Percentiles rank a stretch among this genome's conserved stretches.
These are phyloP conservation scores for Iselma pallidipennis DNA, from an alignment of 2,888 invertebrate species.

Conservation along the genomic window DNA sequence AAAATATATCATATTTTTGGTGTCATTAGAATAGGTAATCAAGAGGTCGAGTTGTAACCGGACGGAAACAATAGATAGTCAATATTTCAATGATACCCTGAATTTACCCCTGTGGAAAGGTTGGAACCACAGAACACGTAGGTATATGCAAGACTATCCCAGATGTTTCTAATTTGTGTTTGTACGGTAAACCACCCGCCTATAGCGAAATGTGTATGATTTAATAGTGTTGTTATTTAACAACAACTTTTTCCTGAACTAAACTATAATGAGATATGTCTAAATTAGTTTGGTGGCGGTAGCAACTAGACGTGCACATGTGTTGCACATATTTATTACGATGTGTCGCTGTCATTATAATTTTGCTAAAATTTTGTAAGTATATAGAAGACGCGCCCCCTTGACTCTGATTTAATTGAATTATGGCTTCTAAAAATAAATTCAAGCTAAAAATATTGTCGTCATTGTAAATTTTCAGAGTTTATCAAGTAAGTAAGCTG, in stretches of 20 bases:
- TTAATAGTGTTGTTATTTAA: constrained; percentile 42
- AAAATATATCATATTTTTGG: background rate
- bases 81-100: constrained; percentile 36
- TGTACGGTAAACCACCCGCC: constrained; percentile 30
- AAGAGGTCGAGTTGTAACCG: constrained; percentile 49
- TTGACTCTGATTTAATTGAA: too few species aligned
- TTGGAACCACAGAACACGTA: constrained; percentile 41
- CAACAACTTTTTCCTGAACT: constrained; percentile 41
- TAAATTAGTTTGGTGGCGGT: constrained; percentile 30
- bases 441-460: background rate
- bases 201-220: constrained; percentile 41
- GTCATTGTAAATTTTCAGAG: too few species aligned
- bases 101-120: constrained; percentile 36
- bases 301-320: constrained; percentile 22
- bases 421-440: background rate
- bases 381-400: background rate
- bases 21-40: background rate
- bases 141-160: constrained; percentile 35
- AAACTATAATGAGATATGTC: constrained; percentile 34
- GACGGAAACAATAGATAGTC: constrained; percentile 55
- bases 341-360: background rate
- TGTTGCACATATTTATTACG: constrained; percentile 27
- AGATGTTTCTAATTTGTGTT: constrained; percentile 45
- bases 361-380: background rate
- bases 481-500: too few species aligned